These are phyloP conservation scores for Cyprinella venusta DNA, from an alignment of 2,797 vertebrate species.

Conservation along the genomic window DNA sequence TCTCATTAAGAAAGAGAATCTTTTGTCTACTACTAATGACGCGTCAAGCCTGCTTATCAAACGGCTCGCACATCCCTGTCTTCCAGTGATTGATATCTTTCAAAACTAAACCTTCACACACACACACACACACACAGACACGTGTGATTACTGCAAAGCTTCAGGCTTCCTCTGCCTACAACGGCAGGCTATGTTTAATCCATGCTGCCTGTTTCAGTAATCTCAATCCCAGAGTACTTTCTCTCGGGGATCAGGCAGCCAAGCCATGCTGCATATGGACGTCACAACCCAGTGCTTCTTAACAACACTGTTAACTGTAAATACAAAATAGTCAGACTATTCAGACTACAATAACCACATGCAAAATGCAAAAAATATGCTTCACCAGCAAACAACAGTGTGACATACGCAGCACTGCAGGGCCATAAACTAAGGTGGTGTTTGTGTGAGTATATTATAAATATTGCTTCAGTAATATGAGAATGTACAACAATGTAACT, in stretches of 20 bases:
- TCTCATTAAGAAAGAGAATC: background rate
- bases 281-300: background rate
- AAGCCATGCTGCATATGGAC: constrained; percentile 20
- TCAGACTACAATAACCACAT: constrained; percentile 10
- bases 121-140: constrained; percentile 50
- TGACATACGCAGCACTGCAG: background rate
- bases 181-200: constrained; percentile 69
- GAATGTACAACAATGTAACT: background rate
- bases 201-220: constrained; percentile 67
- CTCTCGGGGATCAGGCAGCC: constrained; percentile 67
- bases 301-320: constrained; percentile 3
- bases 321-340: background rate
- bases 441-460: background rate
- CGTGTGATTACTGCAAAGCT: constrained; percentile 23
- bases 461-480: background rate
- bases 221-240: constrained; percentile 70
- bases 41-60: background rate
- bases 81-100: constrained; percentile 31
- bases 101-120: constrained; percentile 7
- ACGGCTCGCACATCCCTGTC: background rate
- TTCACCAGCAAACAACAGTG: background rate
- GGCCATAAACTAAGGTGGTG: background rate
- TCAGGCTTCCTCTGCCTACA: constrained; percentile 22
- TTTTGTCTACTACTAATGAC: constrained; percentile 13
- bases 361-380: background rate